phyloP scores from a whole-genome alignment of 2,888 invertebrate genomes.

The Schizaphis graminum region DNA sequence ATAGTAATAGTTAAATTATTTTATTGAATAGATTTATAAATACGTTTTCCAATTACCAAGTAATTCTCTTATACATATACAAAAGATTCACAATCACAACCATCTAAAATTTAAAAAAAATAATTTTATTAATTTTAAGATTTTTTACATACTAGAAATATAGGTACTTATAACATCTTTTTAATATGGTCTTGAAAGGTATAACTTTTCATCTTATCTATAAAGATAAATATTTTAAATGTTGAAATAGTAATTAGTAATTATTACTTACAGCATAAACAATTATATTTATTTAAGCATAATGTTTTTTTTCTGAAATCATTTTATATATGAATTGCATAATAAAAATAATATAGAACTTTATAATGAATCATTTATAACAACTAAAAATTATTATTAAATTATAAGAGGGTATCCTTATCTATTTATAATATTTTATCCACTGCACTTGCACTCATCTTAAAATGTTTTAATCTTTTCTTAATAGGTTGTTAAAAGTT shows the following conservation, averaged over 20 bases:
- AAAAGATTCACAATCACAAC: no score
- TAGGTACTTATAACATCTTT: neutral
- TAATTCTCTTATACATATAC: neutral
- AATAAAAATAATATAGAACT: neutral
- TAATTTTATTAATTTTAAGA: neutral
- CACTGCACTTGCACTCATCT: neutral
- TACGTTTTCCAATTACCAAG: neutral
- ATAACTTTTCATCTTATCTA: neutral
- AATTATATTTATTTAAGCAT: neutral
- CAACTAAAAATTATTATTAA: neutral
- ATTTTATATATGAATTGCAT: neutral
- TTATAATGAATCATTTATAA: neutral
- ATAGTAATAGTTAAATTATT: neutral
- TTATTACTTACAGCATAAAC: neutral
- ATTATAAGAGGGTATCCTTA: neutral
- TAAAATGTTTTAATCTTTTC: neutral
- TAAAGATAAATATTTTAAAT: conserved; percentile 1
- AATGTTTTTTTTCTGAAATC: neutral
- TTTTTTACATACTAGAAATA: neutral
- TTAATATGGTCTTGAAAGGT: neutral
- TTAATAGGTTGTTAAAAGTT: neutral
- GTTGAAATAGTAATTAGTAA: neutral
- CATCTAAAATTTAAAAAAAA: no score
- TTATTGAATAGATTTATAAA: neutral
- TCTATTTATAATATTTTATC: neutral